A percentile compares a stretch with the other conserved stretches of the same genome.
Evolutionary conservation across 2,888 invertebrate species (phyloP).

Genomic region (Calameuta idolon): DNA sequence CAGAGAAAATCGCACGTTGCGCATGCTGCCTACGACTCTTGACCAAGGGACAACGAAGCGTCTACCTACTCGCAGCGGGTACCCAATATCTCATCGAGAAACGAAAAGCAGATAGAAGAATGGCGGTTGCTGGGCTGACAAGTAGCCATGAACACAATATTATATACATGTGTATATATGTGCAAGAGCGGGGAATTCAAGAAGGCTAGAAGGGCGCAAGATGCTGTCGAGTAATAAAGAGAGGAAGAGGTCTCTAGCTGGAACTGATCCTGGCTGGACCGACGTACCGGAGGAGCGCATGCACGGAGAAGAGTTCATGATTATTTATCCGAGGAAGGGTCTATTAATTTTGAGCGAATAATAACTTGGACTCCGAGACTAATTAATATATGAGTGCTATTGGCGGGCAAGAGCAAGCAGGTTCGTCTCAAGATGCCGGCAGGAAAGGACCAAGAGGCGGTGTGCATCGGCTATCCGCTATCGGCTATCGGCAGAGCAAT

Average conservation of each 20-base stretch:
- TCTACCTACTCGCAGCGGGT: too few species aligned
- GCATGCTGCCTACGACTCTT: too few species aligned
- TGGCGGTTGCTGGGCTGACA: too few species aligned
- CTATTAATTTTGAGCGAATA: constrained; percentile 59
- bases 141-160: background rate
- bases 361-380: constrained; percentile 57
- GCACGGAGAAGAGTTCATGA: constrained; percentile 7
- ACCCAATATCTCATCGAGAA: too few species aligned
- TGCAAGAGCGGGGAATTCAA: constrained; percentile 14
- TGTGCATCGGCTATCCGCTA: constrained; percentile 22
- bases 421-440: constrained; percentile 46
- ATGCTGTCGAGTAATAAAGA: too few species aligned
- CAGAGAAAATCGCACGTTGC: background rate
- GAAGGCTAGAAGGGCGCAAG: background rate
- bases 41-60: too few species aligned
- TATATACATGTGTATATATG: background rate
- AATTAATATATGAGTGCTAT: constrained; percentile 61
- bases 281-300: background rate
- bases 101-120: too few species aligned
- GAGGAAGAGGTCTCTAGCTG: too few species aligned
- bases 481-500: constrained; percentile 56
- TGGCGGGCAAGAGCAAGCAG: constrained; percentile 49
- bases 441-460: constrained; percentile 23
- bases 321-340: constrained; percentile 58
- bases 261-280: background rate